Evolutionary conservation across 1,140 invertebrate species (phyloP).

Genomic region (Drosophila parabipectinata): DNA sequence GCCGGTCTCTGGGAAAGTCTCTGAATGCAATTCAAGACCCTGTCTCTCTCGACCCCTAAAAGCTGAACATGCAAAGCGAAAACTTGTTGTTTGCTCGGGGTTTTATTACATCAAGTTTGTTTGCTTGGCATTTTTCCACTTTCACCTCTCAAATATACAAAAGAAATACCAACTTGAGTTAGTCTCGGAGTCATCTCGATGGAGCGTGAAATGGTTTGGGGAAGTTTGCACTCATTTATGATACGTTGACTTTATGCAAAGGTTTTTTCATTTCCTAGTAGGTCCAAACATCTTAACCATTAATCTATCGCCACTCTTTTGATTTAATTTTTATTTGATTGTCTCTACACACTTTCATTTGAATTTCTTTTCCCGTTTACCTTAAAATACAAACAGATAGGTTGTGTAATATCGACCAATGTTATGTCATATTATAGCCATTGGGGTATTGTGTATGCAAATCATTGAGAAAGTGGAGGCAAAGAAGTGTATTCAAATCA

Average conservation of each 20-base stretch:
- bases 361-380: constrained; percentile 21
- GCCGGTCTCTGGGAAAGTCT: constrained; percentile 53
- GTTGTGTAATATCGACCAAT: constrained; percentile 25
- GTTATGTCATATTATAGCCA: constrained; percentile 32
- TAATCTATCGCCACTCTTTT: neutral
- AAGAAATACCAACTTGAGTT: constrained; percentile 22
- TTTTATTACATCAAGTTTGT: constrained; percentile 74
- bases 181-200: neutral
- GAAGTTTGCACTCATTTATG: neutral
- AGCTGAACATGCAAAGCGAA: constrained; percentile 39
- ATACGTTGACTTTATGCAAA: neutral
- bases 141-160: constrained; percentile 54
- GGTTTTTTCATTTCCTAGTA: neutral
- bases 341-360: neutral
- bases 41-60: constrained; percentile 1
- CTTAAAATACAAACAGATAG: neutral
- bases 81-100: constrained; percentile 48
- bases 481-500: constrained; percentile 27
- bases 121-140: constrained; percentile 70
- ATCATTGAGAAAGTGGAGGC: constrained; percentile 33
- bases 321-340: constrained; percentile 8
- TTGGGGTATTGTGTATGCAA: constrained; percentile 33
- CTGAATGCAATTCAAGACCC: constrained; percentile 32
- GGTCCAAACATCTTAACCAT: too few relatives aligned
- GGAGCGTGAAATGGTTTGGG: neutral